These are phyloP conservation scores for Drosophila repleta DNA, from an alignment of 1,140 invertebrate species.

Conservation along the genomic window DNA sequence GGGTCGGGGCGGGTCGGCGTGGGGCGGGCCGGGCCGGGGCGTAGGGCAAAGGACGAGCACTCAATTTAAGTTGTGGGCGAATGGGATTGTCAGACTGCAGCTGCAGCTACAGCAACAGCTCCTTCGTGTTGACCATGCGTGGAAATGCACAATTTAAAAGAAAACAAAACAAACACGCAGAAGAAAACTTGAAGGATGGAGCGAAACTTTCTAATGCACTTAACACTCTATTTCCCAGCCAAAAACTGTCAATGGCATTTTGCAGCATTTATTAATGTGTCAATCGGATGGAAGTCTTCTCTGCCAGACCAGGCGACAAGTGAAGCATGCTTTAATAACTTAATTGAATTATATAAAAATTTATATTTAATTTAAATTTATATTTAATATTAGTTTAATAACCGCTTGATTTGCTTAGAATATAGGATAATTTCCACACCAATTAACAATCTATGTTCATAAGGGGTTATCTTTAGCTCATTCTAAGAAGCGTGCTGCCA, in stretches of 20 bases:
- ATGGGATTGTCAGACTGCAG: conserved; percentile 27
- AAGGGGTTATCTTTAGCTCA: too few species aligned
- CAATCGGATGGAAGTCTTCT: conserved; percentile 69
- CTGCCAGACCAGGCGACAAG: background rate
- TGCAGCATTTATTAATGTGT: conserved; percentile 79
- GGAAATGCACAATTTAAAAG: conserved; percentile 61
- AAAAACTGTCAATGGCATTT: conserved; percentile 72
- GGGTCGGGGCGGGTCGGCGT: background rate
- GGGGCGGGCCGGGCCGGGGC: background rate
- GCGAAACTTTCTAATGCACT: conserved; percentile 76
- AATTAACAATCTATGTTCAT: too few species aligned
- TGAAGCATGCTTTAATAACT: conserved; percentile 21
- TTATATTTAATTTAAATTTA: too few species aligned
- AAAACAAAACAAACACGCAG: conserved; percentile 21
- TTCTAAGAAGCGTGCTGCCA: too few species aligned
- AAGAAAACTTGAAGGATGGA: conserved; percentile 14
- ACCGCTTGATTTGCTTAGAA: too few species aligned
- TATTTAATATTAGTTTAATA: too few species aligned
- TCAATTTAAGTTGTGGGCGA: conserved; percentile 74
- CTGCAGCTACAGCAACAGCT: conserved; percentile 26
- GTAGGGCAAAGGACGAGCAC: conserved; percentile 35
- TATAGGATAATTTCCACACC: too few species aligned
- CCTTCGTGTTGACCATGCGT: conserved; percentile 69
- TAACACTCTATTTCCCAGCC: conserved; percentile 68
- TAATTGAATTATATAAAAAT: too few species aligned